Percentiles rank a stretch among this genome's conserved stretches.
Evolutionary conservation across 2,888 invertebrate genomes (phyloP).

Genomic region (Ctena decussata): DNA sequence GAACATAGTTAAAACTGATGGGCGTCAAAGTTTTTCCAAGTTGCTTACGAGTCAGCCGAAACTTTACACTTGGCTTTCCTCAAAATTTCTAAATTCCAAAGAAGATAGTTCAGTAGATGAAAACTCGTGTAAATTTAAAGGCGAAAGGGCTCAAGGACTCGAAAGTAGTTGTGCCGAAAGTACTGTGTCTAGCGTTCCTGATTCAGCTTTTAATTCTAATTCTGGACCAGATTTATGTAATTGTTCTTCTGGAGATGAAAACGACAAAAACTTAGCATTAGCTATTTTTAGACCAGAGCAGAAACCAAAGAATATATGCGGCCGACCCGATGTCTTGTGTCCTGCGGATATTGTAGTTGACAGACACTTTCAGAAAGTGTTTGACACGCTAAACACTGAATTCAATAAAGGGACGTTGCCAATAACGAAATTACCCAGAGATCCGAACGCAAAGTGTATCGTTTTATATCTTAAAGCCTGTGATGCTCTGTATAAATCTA

Average conservation of each 20-base stretch:
- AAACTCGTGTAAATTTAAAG: not conserved
- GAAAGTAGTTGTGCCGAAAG: not conserved
- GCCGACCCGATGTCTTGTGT: not conserved
- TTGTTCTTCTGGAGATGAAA: not conserved
- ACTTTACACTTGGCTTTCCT: not conserved
- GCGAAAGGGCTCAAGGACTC: no score
- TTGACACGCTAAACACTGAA: not conserved
- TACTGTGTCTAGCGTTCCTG: not conserved
- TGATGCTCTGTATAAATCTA: not conserved
- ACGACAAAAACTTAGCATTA: not conserved
- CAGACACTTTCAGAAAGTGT: not conserved
- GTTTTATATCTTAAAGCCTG: not conserved
- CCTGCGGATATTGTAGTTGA: not conserved
- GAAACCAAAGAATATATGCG: not conserved
- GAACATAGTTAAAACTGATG: not conserved
- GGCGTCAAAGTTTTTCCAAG: not conserved
- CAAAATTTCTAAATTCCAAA: not conserved
- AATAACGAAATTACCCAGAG: not conserved
- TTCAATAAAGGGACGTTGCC: not conserved
- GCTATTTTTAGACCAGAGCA: not conserved
- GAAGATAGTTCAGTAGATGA: not conserved
- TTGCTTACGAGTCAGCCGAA: not conserved
- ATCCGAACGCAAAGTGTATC: not conserved
- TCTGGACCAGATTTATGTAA: not conserved
- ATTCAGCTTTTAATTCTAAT: not conserved